A percentile compares a stretch with the other conserved stretches of the same genome.
Evolutionary conservation across 2,113 vertebrate genomes (phyloP).

Genomic region (Deroptyus accipitrinus): DNA sequence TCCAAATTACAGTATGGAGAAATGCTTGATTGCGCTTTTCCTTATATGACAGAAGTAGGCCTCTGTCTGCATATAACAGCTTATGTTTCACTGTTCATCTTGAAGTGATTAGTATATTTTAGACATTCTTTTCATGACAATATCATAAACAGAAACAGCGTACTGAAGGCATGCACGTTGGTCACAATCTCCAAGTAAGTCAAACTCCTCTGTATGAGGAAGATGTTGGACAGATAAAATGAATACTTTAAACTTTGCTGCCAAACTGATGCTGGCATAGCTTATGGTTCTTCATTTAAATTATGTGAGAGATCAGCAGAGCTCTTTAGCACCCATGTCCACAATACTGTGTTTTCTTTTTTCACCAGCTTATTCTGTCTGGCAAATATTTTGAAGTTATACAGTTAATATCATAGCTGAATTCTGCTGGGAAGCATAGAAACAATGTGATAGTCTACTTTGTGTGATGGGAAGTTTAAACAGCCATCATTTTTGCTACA

Average conservation of each 20-base stretch:
- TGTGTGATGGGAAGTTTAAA: neutral
- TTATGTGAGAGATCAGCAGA: neutral
- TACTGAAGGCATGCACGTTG: neutral
- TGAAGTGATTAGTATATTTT: neutral
- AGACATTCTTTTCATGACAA: neutral
- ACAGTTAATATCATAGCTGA: neutral
- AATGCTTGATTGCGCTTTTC: neutral
- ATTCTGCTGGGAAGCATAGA: neutral
- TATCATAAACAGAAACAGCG: neutral
- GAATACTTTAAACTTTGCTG: neutral
- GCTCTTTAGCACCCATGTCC: neutral
- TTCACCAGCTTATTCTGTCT: neutral
- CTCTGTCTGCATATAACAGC: neutral
- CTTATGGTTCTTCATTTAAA: neutral
- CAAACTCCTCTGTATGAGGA: neutral
- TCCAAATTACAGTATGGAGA: neutral
- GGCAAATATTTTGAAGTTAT: neutral
- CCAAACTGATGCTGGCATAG: neutral
- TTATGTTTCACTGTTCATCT: neutral
- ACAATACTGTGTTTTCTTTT: neutral
- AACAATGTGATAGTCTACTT: neutral
- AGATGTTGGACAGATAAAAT: neutral
- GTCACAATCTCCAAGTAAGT: neutral
- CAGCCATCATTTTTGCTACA: neutral
- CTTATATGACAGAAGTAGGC: neutral